These are phyloP conservation scores for Cheilosia impressa DNA, from an alignment of 2,888 invertebrate species.

Conservation along the genomic window DNA sequence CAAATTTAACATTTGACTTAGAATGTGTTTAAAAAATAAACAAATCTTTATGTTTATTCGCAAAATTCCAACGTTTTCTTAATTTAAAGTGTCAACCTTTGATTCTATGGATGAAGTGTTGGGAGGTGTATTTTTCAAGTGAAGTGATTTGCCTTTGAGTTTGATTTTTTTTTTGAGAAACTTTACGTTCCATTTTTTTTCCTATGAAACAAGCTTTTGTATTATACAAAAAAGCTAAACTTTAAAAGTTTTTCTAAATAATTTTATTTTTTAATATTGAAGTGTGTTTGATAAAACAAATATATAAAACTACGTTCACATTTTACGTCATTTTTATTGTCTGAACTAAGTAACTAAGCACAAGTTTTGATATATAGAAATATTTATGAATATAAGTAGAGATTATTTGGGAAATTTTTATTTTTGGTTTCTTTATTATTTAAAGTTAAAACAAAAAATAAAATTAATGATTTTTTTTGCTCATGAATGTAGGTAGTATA, in stretches of 20 bases:
- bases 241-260: conserved; percentile 51
- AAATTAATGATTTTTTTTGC: conserved; percentile 26
- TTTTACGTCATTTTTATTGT: conserved; percentile 56
- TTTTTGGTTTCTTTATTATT: conserved; percentile 18
- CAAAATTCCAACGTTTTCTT: conserved; percentile 12
- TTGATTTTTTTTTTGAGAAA: conserved; percentile 27
- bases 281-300: conserved; percentile 48
- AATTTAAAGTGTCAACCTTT: conserved; percentile 33
- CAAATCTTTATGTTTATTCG: conserved; percentile 8
- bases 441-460: background rate
- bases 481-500: conserved; percentile 40
- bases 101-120: conserved; percentile 67
- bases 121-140: conserved; percentile 56
- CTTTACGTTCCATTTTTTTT: conserved; percentile 41
- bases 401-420: conserved; percentile 29
- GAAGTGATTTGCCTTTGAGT: conserved; percentile 68
- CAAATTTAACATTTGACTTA: conserved; percentile 35
- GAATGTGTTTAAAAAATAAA: conserved; percentile 15
- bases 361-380: conserved; percentile 43
- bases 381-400: conserved; percentile 25
- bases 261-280: conserved; percentile 30
- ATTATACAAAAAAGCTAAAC: conserved; percentile 71
- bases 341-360: conserved; percentile 66
- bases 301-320: conserved; percentile 59
- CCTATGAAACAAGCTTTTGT: conserved; percentile 68